Percentiles rank a stretch among this genome's conserved stretches.
phyloP scores from a whole-genome alignment of 1,140 invertebrate species.

The Cyrtorhinus lividipennis region DNA sequence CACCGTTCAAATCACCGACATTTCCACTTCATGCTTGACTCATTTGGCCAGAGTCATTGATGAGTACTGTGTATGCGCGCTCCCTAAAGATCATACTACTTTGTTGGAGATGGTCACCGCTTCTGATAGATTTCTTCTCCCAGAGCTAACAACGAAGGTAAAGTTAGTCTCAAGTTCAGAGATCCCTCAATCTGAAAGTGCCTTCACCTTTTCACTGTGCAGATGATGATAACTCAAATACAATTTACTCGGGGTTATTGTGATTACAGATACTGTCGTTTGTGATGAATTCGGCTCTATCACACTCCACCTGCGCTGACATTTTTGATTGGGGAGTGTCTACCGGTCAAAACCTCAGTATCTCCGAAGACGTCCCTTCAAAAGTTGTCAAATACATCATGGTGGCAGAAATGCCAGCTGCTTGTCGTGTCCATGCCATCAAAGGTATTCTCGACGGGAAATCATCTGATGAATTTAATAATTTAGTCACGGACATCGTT shows the following conservation, averaged over 20 bases:
- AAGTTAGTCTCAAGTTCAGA: too few relatives aligned
- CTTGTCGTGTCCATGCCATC: conserved; percentile 29
- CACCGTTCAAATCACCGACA: conserved; percentile 23
- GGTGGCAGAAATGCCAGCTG: conserved; percentile 27
- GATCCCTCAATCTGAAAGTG: too few relatives aligned
- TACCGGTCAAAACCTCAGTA: conserved; percentile 26
- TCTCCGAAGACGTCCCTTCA: conserved; percentile 25
- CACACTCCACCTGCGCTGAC: conserved; percentile 29
- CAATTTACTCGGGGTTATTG: too few relatives aligned
- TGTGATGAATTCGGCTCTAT: conserved; percentile 29
- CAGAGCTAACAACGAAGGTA: conserved; percentile 38
- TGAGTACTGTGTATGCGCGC: conserved; percentile 23
- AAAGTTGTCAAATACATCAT: conserved; percentile 33
- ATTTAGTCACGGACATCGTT: conserved; percentile 29
- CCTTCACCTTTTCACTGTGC: too few relatives aligned
- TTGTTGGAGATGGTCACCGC: conserved; percentile 47
- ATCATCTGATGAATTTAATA: conserved; percentile 30
- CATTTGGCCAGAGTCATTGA: conserved; percentile 19
- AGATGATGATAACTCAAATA: too few relatives aligned
- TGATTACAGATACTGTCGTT: conserved; percentile 24
- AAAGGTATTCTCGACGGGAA: conserved; percentile 27
- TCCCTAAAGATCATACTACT: conserved; percentile 36
- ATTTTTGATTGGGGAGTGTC: conserved; percentile 33
- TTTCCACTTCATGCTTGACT: conserved; percentile 22
- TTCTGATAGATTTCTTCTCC: conserved; percentile 46